A percentile compares a stretch with the other conserved stretches of the same genome.
Evolutionary conservation across 1,140 invertebrate species (phyloP).

Genomic region (Dreissena rostriformis): DNA sequence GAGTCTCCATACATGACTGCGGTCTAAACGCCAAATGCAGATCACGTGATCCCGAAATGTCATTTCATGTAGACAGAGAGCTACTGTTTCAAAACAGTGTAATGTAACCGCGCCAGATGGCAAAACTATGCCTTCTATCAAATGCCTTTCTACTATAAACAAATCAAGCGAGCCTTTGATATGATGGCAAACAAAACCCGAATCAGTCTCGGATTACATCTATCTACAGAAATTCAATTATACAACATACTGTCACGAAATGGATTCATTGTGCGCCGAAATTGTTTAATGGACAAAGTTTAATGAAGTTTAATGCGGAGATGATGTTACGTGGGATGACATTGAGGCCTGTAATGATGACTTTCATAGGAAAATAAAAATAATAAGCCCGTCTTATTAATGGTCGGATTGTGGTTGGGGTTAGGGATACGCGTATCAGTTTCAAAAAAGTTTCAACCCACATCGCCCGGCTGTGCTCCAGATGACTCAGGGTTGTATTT

Average conservation of each 20-base stretch:
- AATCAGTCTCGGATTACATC: conserved; percentile 31
- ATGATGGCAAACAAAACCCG: conserved; percentile 42
- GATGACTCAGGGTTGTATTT: conserved; percentile 1
- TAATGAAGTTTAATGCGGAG: conserved; percentile 33
- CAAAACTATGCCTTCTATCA: not conserved
- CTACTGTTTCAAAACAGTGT: conserved; percentile 47
- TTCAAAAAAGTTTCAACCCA: conserved; percentile 6
- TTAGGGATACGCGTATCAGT: not conserved
- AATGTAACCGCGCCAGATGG: conserved; percentile 35
- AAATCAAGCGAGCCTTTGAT: conserved; percentile 37
- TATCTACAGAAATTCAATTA: conserved; percentile 48
- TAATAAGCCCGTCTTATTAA: conserved; percentile 32
- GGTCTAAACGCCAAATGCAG: too few relatives aligned
- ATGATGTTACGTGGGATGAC: conserved; percentile 23
- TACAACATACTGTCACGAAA: conserved; percentile 46
- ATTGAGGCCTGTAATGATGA: conserved; percentile 46
- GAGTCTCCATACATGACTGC: too few relatives aligned
- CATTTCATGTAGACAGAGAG: not conserved
- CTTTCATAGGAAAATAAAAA: conserved; percentile 55
- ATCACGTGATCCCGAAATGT: not conserved
- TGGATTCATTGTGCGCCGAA: not conserved
- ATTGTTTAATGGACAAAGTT: conserved; percentile 19
- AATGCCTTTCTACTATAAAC: conserved; percentile 12
- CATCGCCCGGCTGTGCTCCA: conserved; percentile 17
- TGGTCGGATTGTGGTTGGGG: conserved; percentile 13